A percentile compares a stretch with the other conserved stretches of the same genome.
Conservation (phyloP, 2,113 vertebrate genomes). For the Ramphastos sulfuratus region DNA sequence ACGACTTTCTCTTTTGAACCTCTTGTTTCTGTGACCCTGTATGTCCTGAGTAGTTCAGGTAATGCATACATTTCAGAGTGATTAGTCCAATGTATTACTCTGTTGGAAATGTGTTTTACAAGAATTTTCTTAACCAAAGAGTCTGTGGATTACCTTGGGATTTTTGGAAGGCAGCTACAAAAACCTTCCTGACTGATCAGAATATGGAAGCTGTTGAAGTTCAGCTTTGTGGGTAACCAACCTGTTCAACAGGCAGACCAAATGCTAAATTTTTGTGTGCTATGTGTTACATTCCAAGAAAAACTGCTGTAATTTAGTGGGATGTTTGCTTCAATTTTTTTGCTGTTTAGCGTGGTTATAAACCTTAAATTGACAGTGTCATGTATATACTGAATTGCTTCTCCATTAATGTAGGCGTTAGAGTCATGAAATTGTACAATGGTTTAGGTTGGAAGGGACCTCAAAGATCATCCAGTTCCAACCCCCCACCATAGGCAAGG, state of each 20-base stretch:
- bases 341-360: neutral
- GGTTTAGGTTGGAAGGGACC: too few species aligned
- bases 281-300: conserved; percentile 23
- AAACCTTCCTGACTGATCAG: conserved; percentile 37
- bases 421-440: too few species aligned
- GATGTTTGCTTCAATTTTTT: neutral
- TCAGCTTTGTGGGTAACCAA: conserved; percentile 64
- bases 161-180: conserved; percentile 43
- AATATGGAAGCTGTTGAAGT: conserved; percentile 32
- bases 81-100: neutral
- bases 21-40: neutral
- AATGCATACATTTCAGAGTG: neutral
- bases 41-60: neutral
- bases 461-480: too few species aligned
- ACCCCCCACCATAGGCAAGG: too few species aligned
- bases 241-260: conserved; percentile 43
- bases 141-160: conserved; percentile 10
- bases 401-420: neutral
- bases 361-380: neutral
- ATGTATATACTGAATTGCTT: neutral
- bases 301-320: neutral
- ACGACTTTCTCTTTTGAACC: neutral
- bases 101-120: neutral
- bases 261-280: conserved; percentile 35
- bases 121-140: conserved; percentile 18